Conservation (phyloP, 2,888 invertebrate species). For the Entomobrya proxima region DNA sequence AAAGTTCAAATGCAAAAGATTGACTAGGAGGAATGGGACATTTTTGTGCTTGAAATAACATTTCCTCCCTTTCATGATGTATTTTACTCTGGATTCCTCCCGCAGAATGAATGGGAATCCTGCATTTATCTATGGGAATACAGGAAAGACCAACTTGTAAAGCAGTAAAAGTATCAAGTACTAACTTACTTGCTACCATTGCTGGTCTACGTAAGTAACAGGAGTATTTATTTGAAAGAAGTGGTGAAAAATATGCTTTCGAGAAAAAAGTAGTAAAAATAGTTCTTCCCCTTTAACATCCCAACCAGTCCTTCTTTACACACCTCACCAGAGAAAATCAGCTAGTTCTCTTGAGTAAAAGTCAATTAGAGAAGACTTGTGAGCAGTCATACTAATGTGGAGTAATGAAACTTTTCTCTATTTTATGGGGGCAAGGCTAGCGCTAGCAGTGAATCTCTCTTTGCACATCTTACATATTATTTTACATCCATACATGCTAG, state of each 20-base stretch:
- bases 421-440: constrained; percentile 35
- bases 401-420: constrained; percentile 61
- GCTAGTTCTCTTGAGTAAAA: constrained; percentile 60
- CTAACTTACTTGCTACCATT: neutral
- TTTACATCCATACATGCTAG: neutral
- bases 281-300: neutral
- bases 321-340: constrained; percentile 52
- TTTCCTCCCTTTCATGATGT: constrained; percentile 18
- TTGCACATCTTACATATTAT: too few relatives aligned
- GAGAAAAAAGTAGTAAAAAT: constrained; percentile 30
- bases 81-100: neutral
- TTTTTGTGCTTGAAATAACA: constrained; percentile 45
- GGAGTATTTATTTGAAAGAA: neutral
- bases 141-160: neutral
- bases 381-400: constrained; percentile 65
- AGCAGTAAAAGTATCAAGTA: neutral
- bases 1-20: constrained; percentile 35
- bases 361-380: constrained; percentile 65
- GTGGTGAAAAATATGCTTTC: constrained; percentile 20
- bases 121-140: neutral
- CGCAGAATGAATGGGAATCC: neutral
- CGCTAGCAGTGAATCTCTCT: neutral
- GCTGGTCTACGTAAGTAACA: neutral
- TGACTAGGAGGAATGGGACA: constrained; percentile 60
- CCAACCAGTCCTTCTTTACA: constrained; percentile 1